Percentiles rank a stretch among this genome's conserved stretches.
These are phyloP conservation scores for Actenoides hombroni DNA, from an alignment of 2,113 vertebrate genomes.

Conservation along the genomic window DNA sequence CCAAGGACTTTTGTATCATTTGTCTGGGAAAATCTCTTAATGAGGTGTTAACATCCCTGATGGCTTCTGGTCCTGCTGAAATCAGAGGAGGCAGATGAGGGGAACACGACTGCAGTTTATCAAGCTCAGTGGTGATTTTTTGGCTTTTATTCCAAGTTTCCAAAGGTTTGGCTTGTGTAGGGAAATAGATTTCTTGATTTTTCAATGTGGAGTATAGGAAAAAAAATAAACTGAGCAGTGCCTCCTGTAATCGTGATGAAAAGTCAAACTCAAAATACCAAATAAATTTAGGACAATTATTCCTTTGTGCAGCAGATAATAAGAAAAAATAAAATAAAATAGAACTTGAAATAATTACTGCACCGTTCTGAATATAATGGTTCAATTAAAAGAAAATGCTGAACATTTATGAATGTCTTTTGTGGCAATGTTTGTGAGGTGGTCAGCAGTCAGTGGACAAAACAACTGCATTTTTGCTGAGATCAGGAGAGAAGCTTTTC, in stretches of 20 bases:
- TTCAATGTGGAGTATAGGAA: not conserved
- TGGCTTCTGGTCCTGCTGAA: not conserved
- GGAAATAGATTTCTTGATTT: not conserved
- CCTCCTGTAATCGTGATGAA: rapidly evolving
- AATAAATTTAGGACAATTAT: not conserved
- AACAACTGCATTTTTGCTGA: not conserved
- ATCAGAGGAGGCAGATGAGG: not conserved
- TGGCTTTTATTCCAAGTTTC: not conserved
- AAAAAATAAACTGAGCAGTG: not conserved
- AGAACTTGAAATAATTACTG: not conserved
- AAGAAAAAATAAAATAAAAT: not conserved
- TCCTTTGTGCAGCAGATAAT: not conserved
- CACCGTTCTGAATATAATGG: not conserved
- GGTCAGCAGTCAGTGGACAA: not conserved
- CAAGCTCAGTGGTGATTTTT: not conserved
- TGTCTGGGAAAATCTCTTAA: not conserved
- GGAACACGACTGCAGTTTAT: not conserved
- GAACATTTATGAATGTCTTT: not conserved
- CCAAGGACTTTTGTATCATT: not conserved
- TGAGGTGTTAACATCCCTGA: not conserved
- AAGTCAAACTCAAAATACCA: not conserved
- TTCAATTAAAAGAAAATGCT: not conserved
- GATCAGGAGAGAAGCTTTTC: not conserved
- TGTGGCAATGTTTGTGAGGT: not conserved
- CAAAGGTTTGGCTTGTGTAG: not conserved